Percentiles rank a stretch among this genome's conserved stretches.
phyloP scores from a whole-genome alignment of 1,140 invertebrate species.

The Hycleus cichorii region DNA sequence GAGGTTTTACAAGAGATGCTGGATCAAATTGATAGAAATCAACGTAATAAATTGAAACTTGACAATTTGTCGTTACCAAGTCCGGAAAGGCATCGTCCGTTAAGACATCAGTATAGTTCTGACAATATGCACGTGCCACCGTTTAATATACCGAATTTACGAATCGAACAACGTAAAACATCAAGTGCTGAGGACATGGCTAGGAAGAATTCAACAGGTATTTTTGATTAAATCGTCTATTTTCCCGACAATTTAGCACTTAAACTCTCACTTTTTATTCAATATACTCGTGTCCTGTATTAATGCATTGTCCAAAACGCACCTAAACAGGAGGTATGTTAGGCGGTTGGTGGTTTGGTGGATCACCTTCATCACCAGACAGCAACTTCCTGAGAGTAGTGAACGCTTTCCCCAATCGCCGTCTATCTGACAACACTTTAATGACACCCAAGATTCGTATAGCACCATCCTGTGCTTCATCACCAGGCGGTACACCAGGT shows the following conservation, averaged over 20 bases:
- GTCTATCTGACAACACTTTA: constrained; percentile 84
- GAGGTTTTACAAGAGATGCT: constrained; percentile 92
- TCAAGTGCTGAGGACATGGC: constrained; percentile 84
- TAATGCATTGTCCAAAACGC: too few relatives aligned
- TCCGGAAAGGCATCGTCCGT: constrained; percentile 64
- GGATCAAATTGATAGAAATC: constrained; percentile 82
- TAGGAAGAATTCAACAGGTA: constrained; percentile 71
- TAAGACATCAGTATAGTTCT: constrained; percentile 76
- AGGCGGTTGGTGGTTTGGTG: constrained; percentile 66
- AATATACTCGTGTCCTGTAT: too few relatives aligned
- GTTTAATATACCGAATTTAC: constrained; percentile 78
- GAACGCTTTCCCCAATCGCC: constrained; percentile 71
- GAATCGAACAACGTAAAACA: constrained; percentile 77
- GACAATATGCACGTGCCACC: constrained; percentile 79
- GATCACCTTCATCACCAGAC: constrained; percentile 68
- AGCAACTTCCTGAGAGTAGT: constrained; percentile 79
- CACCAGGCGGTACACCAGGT: constrained; percentile 74
- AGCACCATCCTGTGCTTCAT: constrained; percentile 76
- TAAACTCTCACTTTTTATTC: neutral
- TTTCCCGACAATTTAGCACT: neutral
- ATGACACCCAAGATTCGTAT: constrained; percentile 84
- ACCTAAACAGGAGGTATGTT: constrained; percentile 49
- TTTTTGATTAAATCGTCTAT: constrained; percentile 1
- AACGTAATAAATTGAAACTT: constrained; percentile 74
- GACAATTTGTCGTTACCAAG: constrained; percentile 69